A percentile compares a stretch with the other conserved stretches of the same genome.
phyloP scores from a whole-genome alignment of 2,888 invertebrate genomes.

The Dinocampus coccinellae region DNA sequence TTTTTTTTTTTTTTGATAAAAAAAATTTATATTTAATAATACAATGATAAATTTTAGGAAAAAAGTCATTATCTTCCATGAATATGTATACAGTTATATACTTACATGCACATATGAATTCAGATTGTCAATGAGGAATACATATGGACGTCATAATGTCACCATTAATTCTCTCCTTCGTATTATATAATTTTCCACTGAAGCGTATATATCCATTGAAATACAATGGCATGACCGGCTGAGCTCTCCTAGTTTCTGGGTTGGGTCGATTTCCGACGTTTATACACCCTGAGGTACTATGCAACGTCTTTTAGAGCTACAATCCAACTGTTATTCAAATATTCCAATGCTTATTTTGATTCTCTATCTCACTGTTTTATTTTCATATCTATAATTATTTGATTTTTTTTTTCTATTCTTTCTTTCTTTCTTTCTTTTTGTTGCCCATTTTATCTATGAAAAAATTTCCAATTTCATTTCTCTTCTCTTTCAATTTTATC shows the following conservation, averaged over 20 bases:
- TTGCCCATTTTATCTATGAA: background rate
- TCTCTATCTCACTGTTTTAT: background rate
- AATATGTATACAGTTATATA: too few relatives aligned
- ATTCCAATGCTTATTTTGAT: background rate
- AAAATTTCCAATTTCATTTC: background rate
- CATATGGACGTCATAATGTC: background rate
- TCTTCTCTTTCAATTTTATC: background rate
- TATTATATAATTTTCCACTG: conserved; percentile 3
- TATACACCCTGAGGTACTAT: background rate
- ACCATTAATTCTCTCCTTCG: conserved; percentile 3
- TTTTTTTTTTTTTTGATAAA: background rate
- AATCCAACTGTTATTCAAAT: background rate
- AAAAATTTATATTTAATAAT: background rate
- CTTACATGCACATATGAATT: background rate
- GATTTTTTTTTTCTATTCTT: background rate
- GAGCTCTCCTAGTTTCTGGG: background rate
- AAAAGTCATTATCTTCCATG: background rate
- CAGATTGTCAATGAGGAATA: background rate
- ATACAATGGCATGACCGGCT: background rate
- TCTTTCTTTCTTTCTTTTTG: background rate
- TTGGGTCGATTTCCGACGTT: conserved; percentile 14
- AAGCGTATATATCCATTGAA: conserved; percentile 6
- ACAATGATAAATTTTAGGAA: background rate
- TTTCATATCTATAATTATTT: background rate
- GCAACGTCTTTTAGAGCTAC: background rate